Base-by-base conservation (phyloP, 2,888 invertebrate genomes). In the Epinotia nisella region DNA sequence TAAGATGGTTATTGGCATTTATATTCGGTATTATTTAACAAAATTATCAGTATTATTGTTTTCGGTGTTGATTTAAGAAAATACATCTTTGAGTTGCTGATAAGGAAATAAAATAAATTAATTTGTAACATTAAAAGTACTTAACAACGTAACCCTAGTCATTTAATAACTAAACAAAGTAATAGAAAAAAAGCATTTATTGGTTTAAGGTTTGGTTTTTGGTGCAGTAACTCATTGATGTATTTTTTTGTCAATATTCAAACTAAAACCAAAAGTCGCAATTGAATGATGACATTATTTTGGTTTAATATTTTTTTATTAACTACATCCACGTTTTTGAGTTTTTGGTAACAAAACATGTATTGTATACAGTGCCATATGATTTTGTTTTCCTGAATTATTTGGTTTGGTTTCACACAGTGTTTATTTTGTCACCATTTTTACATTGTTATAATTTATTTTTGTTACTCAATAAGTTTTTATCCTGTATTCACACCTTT, bases 1-100 rank as follows among this genome's bases (percentile, higher is more conserved):
- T 75, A 71, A 75, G 78, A 78, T 78, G 76, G 66, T 77, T 67
- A 68, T 76, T 73, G 77, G 77, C 77, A 74, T 75, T 74, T 79
- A 68, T 29, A 15, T 68, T 71, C 17, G 64, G 68, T 68, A 60
- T 51, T 71, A n/a, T 55, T 73, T 72, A 67, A 71, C 73, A 60
- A 66, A 71, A 74, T 62, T 70, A 71, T 71, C 74, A 75, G 74
- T 74, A 74, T 75, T 74, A 66, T 74, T 69, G 67, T 55, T 67
- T 71, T 71, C 29, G 51, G 60, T 61, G 24, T 71, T 70, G 21
- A 45, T 71, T 55, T 74, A n/a, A 49, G 35, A 66, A n/a, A 21
- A 65, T 67, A 61, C 56, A 68, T 69, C 49, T 24, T 2, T 65
- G 64, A 60, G 60, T 58, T 69, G 21, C 60, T 69, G 21, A 35